Percentiles rank a stretch among this genome's conserved stretches.
phyloP scores from a whole-genome alignment of 2,888 invertebrate genomes.

The Rhagophthalmus giganteus region DNA sequence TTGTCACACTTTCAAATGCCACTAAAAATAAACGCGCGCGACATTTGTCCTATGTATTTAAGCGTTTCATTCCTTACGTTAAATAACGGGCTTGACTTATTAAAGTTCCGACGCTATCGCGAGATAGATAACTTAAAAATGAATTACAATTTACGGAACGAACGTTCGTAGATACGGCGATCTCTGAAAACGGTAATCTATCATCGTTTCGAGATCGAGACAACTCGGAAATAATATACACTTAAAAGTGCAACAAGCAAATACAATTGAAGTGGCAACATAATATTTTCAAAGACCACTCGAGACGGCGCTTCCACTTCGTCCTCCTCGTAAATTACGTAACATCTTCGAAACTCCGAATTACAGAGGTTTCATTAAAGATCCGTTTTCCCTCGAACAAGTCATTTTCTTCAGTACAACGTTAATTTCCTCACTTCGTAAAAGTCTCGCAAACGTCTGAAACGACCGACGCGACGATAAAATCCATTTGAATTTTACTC shows the following conservation, averaged over 20 bases:
- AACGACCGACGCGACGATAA: constrained; percentile 10
- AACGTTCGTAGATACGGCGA: too few relatives aligned
- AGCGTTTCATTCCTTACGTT: neutral
- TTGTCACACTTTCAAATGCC: too few relatives aligned
- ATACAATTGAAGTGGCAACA: neutral
- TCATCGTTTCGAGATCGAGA: too few relatives aligned
- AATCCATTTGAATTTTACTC: too few relatives aligned
- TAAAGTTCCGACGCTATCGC: neutral
- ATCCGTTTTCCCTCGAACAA: constrained; percentile 6
- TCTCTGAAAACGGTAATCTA: too few relatives aligned
- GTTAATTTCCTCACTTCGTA: constrained; percentile 17
- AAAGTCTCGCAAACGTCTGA: constrained; percentile 5
- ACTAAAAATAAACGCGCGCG: too few relatives aligned
- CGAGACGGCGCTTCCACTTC: constrained; percentile 7
- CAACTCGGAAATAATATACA: constrained; percentile 1
- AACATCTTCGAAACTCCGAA: constrained; percentile 4
- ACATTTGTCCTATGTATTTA: too few relatives aligned
- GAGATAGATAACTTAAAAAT: neutral
- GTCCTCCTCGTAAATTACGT: constrained; percentile 4
- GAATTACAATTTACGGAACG: too few relatives aligned
- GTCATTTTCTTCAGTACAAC: constrained; percentile 9
- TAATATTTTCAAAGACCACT: constrained; percentile 12
- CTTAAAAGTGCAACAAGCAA: constrained; percentile 11
- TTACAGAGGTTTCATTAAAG: too few relatives aligned
- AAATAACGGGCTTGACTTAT: neutral